Evolutionary conservation across 2,113 vertebrate genomes (phyloP).

Genomic region (Sceloporus undulatus): DNA sequence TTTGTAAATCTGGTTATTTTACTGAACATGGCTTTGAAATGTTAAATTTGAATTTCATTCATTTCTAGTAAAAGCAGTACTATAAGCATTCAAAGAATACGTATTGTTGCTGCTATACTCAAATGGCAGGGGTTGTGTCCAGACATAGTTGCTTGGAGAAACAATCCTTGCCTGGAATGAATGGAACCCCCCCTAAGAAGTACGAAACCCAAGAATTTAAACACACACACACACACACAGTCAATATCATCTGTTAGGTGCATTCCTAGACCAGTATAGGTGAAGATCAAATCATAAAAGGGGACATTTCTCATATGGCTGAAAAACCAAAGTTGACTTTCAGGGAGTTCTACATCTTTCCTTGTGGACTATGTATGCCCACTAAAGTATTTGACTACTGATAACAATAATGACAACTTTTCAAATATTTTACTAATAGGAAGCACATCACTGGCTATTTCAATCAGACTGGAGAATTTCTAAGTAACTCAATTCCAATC

Average conservation of each 20-base stretch:
- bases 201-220: not conserved
- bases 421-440: slow-evolving; percentile 2
- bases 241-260: not conserved
- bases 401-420: not conserved
- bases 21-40: not conserved
- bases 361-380: not conserved
- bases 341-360: not conserved
- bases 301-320: not conserved
- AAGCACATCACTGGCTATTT: not conserved
- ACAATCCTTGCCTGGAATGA: not conserved
- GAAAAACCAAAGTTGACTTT: not conserved
- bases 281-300: too few species aligned
- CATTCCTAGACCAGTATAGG: not conserved
- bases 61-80: not conserved
- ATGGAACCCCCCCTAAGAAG: not conserved
- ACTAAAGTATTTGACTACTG: not conserved
- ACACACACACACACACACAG: too few species aligned
- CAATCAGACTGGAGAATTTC: not conserved
- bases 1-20: not conserved
- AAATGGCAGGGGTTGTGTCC: not conserved
- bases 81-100: slow-evolving; percentile 8
- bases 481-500: not conserved
- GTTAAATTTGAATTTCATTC: not conserved
- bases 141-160: slow-evolving; percentile 30
- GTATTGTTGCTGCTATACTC: not conserved